Evolutionary conservation across 2,888 invertebrate genomes (phyloP), one percentile per base, ranked within the genome.

Genomic region (Drosophila nigricruria): DNA sequence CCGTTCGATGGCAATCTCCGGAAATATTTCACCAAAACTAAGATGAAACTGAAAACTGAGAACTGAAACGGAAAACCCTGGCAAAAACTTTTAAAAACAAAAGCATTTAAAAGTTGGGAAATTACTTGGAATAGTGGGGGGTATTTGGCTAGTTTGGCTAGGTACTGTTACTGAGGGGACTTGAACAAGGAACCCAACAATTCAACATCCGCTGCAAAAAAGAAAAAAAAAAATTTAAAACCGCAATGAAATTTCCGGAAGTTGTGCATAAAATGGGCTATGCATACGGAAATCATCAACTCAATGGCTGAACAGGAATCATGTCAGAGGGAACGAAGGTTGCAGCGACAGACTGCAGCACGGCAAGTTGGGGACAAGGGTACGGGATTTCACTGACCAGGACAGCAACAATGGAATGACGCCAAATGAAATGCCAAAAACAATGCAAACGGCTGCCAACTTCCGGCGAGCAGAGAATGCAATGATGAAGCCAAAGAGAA

Each of bases 221-320:
- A 53, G 34, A 34, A 23, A 10, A 25, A 20, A 14, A 4, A 10
- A 36, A 5, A 52, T 36, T 10, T 16, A 56, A 56, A 57, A 57
- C 91, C 91, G 82, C 91, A 91, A 87, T 88, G 89, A 91, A 91
- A 89, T 88, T 83, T 84, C 86, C 85, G 91, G 91, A 91, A 91
- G 87, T 84, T 90, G 77, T 90, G 91, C 89, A 91, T 91, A 91
- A 85, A 84, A 91, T 91, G 91, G 84, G 89, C 89, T 74, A 91
- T 87, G 88, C 91, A 91, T 89, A 90, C 91, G 91, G 91, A 91
- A 91, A 89, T 91, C 92, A 91, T 91, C 91, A 91, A 86, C 90
- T 86, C 90, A 78, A 90, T 88, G 90, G 90, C 70, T 90, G 90
- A 81, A 70, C 88, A 86, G 54, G 20, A 66, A 88, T 77, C 85